Conservation (phyloP, 2,797 vertebrate species). For the Meda fulgida region DNA sequence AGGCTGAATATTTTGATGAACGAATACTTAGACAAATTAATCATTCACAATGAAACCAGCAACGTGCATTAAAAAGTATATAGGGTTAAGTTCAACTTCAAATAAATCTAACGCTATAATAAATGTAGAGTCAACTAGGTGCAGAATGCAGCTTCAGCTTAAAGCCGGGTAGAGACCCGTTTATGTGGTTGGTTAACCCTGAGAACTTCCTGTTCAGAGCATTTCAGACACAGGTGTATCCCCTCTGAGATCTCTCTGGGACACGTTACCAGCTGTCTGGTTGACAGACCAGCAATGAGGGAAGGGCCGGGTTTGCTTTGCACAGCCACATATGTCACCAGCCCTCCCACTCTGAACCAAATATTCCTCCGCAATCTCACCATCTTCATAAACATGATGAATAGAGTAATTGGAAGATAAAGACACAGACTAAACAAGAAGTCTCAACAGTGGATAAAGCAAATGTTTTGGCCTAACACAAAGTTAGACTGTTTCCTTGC, state of each 20-base stretch:
- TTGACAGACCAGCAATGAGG: conserved; percentile 36
- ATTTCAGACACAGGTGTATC: conserved; percentile 71
- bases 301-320: conserved; percentile 37
- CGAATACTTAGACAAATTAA: neutral
- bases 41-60: neutral
- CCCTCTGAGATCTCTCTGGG: conserved; percentile 59
- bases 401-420: conserved; percentile 40
- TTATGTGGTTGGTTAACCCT: conserved; percentile 34
- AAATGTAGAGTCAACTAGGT: neutral
- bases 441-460: neutral
- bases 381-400: conserved; percentile 41
- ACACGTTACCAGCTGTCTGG: conserved; percentile 40
- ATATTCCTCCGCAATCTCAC: conserved; percentile 6
- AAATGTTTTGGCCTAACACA: neutral
- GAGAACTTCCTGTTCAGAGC: conserved; percentile 65
- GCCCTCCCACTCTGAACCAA: conserved; percentile 17
- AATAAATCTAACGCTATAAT: neutral
- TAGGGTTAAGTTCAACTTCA: neutral
- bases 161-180: neutral
- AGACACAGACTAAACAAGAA: conserved; percentile 41
- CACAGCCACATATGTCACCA: conserved; percentile 16
- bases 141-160: neutral
- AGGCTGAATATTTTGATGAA: neutral
- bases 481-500: neutral
- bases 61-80: neutral